Conservation (phyloP, 2,113 vertebrate species). For the Rhadina sibilatrix region DNA sequence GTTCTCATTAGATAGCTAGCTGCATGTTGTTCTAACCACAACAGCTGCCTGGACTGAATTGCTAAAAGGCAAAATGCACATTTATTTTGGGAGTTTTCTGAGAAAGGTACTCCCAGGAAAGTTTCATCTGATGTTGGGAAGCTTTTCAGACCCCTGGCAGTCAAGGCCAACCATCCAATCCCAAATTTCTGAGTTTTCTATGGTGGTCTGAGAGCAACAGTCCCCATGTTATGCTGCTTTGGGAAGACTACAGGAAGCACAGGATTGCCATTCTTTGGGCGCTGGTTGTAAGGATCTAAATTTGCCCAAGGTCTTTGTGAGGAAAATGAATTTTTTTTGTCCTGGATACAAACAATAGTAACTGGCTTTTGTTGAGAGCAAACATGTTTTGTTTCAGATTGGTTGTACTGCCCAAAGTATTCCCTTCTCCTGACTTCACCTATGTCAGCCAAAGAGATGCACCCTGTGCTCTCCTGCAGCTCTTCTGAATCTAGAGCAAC, state of each 20-base stretch:
- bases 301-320: background rate
- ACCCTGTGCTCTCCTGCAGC: background rate
- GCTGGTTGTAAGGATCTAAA: background rate
- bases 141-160: background rate
- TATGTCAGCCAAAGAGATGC: background rate
- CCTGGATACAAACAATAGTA: background rate
- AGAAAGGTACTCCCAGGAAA: background rate
- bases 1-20: background rate
- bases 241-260: background rate
- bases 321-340: background rate
- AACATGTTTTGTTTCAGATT: background rate
- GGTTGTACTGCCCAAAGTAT: background rate
- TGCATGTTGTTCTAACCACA: background rate
- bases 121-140: background rate
- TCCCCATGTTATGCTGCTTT: background rate
- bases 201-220: background rate
- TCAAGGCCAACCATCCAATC: background rate
- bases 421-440: background rate
- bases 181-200: background rate
- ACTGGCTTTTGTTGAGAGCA: background rate
- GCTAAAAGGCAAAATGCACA: background rate
- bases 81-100: background rate
- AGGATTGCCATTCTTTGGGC: background rate
- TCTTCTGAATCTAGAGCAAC: background rate
- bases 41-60: background rate